Percentiles rank a stretch among this genome's conserved stretches.
Conservation (phyloP, 1,140 invertebrate species). For the Atta cephalotes region DNA sequence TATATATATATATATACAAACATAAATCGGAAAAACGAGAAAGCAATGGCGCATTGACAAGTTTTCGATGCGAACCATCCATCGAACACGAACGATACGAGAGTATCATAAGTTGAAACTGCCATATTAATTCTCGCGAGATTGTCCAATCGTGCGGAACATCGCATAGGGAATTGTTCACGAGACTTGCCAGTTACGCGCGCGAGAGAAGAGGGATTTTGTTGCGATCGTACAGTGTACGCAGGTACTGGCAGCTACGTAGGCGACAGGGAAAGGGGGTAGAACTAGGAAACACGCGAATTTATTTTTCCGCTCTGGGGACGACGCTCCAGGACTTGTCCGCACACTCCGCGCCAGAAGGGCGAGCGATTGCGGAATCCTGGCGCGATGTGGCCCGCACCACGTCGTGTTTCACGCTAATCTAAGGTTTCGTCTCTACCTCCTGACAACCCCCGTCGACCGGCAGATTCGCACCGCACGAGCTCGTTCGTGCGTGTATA, state of each 20-base stretch:
- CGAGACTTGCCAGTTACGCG: background rate
- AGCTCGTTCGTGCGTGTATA: background rate
- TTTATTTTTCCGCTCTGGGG: background rate
- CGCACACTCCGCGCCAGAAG: background rate
- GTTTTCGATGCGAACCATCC: background rate
- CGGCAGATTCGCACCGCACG: background rate
- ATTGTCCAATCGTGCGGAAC: background rate
- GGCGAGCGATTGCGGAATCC: background rate
- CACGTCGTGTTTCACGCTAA: background rate
- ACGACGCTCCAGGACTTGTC: background rate
- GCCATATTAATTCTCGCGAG: background rate
- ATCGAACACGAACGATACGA: background rate
- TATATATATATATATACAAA: background rate
- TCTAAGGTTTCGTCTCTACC: background rate
- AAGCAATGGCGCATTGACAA: background rate
- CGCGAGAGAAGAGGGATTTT: background rate
- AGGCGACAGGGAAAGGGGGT: too few species aligned
- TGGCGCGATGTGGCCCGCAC: background rate
- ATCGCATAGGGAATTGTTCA: conserved; percentile 25
- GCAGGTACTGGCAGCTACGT: too few species aligned
- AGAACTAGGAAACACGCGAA: conserved; percentile 1
- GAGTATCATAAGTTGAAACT: background rate
- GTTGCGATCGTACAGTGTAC: background rate
- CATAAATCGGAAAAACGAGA: background rate
- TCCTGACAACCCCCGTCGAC: background rate